Conservation (phyloP, 1,140 invertebrate genomes). For the Procambarus clarkii region DNA sequence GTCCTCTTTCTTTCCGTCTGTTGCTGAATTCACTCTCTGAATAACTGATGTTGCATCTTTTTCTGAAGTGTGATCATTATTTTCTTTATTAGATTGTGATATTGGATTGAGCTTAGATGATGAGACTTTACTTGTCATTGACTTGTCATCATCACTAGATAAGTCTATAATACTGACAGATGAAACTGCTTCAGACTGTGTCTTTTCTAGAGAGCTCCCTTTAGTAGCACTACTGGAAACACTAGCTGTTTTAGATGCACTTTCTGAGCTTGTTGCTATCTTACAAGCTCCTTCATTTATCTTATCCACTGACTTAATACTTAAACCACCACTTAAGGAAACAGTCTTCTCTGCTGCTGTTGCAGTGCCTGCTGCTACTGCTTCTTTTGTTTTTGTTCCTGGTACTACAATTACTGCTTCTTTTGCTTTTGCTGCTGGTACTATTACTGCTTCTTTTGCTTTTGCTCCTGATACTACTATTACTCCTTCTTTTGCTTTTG, state of each 20-base stretch:
- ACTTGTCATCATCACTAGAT: slow-evolving; percentile 68
- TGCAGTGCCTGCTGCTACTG: neutral
- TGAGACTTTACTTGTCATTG: slow-evolving; percentile 29
- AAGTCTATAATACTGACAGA: slow-evolving; percentile 66
- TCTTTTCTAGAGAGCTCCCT: neutral
- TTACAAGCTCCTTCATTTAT: slow-evolving; percentile 58
- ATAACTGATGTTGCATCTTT: slow-evolving; percentile 22
- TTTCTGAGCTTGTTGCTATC: slow-evolving; percentile 2
- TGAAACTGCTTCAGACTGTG: neutral
- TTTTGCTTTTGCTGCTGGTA: neutral
- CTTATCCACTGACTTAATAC: slow-evolving; percentile 67
- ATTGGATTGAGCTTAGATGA: neutral
- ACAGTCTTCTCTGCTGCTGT: slow-evolving; percentile 5
- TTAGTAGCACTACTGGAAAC: slow-evolving; percentile 6
- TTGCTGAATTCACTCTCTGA: slow-evolving; percentile 26
- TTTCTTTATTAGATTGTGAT: neutral
- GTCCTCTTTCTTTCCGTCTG: slow-evolving; percentile 52
- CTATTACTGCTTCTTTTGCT: neutral
- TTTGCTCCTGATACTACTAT: no score
- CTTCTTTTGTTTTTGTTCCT: neutral
- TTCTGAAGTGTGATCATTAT: slow-evolving; percentile 5
- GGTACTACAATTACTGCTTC: neutral
- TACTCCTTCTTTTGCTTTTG: no score
- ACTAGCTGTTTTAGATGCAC: neutral
- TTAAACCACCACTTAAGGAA: slow-evolving; percentile 38